These are phyloP conservation scores for Acrobasis suavella DNA, from an alignment of 2,888 invertebrate genomes.

Conservation along the genomic window DNA sequence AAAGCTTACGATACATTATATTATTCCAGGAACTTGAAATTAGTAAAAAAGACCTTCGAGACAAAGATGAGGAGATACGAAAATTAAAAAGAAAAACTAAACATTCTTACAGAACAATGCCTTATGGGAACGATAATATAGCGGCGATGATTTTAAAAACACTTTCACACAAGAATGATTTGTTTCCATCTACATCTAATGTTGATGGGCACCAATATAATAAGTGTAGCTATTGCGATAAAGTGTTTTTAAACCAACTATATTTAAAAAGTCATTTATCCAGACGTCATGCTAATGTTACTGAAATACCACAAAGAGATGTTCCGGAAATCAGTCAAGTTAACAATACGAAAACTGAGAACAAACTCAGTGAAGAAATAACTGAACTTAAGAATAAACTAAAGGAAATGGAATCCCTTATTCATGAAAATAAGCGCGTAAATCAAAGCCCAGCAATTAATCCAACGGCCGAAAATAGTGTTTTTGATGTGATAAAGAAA, in stretches of 20 bases:
- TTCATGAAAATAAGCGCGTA: slow-evolving; percentile 42
- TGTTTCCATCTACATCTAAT: slow-evolving; percentile 55
- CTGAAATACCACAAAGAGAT: slow-evolving; percentile 61
- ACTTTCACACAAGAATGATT: slow-evolving; percentile 61
- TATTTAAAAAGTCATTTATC: slow-evolving; percentile 84
- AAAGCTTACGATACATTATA: not conserved
- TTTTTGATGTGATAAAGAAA: slow-evolving; percentile 42
- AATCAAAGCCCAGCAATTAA: slow-evolving; percentile 24
- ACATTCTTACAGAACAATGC: slow-evolving; percentile 54
- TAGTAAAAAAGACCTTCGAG: slow-evolving; percentile 73
- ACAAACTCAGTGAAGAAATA: slow-evolving; percentile 79
- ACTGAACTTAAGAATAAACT: slow-evolving; percentile 73
- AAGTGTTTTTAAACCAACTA: slow-evolving; percentile 85
- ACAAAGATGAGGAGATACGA: slow-evolving; percentile 76
- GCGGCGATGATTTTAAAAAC: slow-evolving; percentile 74
- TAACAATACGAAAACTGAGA: slow-evolving; percentile 65
- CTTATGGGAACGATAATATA: slow-evolving; percentile 73
- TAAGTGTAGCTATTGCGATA: slow-evolving; percentile 86
- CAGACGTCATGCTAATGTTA: slow-evolving; percentile 77
- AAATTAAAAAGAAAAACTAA: slow-evolving; percentile 75
- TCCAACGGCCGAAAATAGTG: slow-evolving; percentile 2
- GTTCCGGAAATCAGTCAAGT: slow-evolving; percentile 35
- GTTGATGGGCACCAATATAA: slow-evolving; percentile 66
- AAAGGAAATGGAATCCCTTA: slow-evolving; percentile 67
- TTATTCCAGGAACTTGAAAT: slow-evolving; percentile 76